phyloP scores from a whole-genome alignment of 2,797 vertebrate genomes.

The Antrozous pallidus region DNA sequence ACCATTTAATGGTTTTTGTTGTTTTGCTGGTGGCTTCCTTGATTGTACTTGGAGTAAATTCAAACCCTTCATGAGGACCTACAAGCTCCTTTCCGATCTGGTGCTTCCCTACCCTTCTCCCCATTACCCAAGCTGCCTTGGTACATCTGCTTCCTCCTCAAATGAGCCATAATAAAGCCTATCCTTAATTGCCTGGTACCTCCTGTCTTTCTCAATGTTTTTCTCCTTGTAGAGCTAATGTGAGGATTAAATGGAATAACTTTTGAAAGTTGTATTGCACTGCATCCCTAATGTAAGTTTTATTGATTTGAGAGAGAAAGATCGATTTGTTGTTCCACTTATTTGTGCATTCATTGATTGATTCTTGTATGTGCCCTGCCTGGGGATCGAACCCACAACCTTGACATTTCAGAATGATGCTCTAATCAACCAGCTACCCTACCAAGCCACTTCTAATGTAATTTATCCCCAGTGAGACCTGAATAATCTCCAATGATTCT shows the following conservation, averaged over 20 bases:
- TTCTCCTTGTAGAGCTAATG: constrained; percentile 22
- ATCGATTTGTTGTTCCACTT: neutral
- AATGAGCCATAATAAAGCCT: neutral
- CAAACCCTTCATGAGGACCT: neutral
- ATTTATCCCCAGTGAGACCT: neutral
- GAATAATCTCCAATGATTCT: constrained; percentile 8
- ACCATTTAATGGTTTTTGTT: neutral
- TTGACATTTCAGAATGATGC: neutral
- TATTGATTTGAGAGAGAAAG: neutral
- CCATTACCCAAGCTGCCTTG: neutral
- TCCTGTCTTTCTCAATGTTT: constrained; percentile 10
- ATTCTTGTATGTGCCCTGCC: neutral
- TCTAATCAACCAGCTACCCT: neutral
- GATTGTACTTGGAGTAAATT: neutral
- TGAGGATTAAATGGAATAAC: constrained; percentile 23
- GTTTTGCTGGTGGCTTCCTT: neutral
- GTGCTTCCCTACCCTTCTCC: neutral
- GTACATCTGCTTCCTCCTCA: neutral
- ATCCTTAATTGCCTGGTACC: constrained; percentile 9
- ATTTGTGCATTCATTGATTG: neutral
- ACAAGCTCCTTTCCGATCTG: neutral
- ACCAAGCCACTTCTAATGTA: neutral
- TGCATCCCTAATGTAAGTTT: neutral
- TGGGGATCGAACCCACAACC: neutral
- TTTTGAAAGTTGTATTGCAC: neutral